Evolutionary conservation across 2,113 vertebrate species (phyloP).

Genomic region (Chunga burmeisteri): DNA sequence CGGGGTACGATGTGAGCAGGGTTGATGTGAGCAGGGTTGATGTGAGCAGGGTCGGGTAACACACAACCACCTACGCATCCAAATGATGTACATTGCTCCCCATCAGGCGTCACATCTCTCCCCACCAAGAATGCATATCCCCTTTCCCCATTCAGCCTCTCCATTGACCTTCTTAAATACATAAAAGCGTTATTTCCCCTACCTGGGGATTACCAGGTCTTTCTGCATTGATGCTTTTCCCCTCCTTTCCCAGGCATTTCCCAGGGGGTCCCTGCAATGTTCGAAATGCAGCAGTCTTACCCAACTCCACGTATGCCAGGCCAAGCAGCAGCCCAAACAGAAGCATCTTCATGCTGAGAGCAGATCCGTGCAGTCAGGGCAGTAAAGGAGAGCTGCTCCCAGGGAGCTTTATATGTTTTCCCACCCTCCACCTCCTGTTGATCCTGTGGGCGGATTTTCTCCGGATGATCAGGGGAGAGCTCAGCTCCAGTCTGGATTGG

Average conservation of each 20-base stretch:
- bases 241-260: not conserved
- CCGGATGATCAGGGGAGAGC: not conserved
- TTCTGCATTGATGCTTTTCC: not conserved
- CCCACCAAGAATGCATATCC: not conserved
- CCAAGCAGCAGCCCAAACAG: constrained; percentile 25
- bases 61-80: accelerated
- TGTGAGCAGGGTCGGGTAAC: not conserved
- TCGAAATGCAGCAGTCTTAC: not conserved
- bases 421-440: not conserved
- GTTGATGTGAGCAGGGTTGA: not conserved
- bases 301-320: not conserved
- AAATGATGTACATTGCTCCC: accelerated
- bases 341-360: constrained; percentile 29
- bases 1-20: accelerated
- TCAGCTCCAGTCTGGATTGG: constrained; percentile 27
- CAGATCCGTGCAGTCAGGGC: not conserved
- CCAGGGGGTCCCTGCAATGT: not conserved
- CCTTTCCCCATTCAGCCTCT: not conserved
- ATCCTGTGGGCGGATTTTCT: constrained; percentile 40
- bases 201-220: not conserved
- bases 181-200: not conserved
- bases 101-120: not conserved
- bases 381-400: not conserved
- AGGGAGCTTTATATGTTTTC: constrained; percentile 34
- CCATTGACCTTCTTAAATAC: not conserved